A percentile compares a stretch with the other conserved stretches of the same genome.
Conservation (phyloP, 2,797 vertebrate species). For the Coilia nasus region DNA sequence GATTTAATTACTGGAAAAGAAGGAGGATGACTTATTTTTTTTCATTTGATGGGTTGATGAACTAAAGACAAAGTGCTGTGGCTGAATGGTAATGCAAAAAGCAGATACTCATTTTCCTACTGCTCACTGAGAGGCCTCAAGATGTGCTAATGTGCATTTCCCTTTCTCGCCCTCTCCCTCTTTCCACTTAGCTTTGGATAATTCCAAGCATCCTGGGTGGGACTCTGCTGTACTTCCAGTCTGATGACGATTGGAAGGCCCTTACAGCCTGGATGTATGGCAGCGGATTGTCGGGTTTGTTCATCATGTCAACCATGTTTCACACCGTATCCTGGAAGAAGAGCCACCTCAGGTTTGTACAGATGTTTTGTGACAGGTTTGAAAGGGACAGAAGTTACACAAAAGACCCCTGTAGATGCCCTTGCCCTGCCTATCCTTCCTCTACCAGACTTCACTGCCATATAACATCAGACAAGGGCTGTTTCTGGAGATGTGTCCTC, state of each 20-base stretch:
- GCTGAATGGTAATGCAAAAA: constrained; percentile 17
- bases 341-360: constrained; percentile 86
- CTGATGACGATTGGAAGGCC: constrained; percentile 87
- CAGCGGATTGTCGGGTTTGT: constrained; percentile 87
- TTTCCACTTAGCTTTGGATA: constrained; percentile 83
- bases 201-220: constrained; percentile 92
- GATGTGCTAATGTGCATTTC: constrained; percentile 16
- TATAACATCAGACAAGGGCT: not conserved
- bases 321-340: constrained; percentile 96
- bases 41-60: constrained; percentile 6
- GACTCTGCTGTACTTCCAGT: constrained; percentile 88
- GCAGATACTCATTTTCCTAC: not conserved
- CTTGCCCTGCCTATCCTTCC: not conserved
- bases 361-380: constrained; percentile 16
- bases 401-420: not conserved
- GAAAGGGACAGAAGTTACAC: not conserved
- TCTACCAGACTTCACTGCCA: not conserved
- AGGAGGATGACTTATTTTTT: constrained; percentile 15
- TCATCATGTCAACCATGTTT: constrained; percentile 91
- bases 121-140: not conserved
- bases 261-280: constrained; percentile 83
- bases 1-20: constrained; percentile 16
- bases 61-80: not conserved
- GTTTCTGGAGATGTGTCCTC: not conserved
- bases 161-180: constrained; percentile 25